Evolutionary conservation across 2,113 vertebrate species (phyloP).

Genomic region (Mormoops blainvillei): DNA sequence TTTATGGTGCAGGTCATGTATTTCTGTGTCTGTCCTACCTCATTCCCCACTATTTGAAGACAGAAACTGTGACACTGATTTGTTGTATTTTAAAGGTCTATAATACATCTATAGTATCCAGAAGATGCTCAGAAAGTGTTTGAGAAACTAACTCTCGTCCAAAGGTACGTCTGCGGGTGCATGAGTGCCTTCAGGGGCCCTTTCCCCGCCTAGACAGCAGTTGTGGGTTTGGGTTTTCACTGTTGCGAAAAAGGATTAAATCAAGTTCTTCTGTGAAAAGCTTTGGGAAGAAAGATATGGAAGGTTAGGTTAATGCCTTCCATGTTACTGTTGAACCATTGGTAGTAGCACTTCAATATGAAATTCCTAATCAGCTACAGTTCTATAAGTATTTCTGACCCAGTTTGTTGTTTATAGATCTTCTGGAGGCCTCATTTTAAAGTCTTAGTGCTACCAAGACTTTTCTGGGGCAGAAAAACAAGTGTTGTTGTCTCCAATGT

Average conservation of each 20-base stretch:
- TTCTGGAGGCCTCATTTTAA: neutral
- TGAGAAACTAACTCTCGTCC: neutral
- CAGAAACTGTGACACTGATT: neutral
- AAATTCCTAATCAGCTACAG: neutral
- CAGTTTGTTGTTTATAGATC: neutral
- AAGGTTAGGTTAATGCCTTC: neutral
- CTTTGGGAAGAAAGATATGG: neutral
- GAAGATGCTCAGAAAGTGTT: neutral
- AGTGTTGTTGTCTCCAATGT: neutral
- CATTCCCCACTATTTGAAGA: neutral
- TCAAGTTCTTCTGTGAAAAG: neutral
- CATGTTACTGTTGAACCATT: neutral
- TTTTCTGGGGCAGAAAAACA: neutral
- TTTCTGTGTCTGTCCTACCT: neutral
- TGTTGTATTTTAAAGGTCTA: neutral
- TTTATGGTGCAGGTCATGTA: neutral
- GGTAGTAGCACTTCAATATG: neutral
- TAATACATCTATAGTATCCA: neutral
- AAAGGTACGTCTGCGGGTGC: neutral
- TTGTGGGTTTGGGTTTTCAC: neutral
- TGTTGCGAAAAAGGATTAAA: neutral
- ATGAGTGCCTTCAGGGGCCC: neutral
- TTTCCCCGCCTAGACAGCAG: neutral
- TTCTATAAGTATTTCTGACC: neutral
- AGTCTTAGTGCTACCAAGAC: neutral